A percentile compares a stretch with the other conserved stretches of the same genome.
Evolutionary conservation across 2,888 invertebrate species (phyloP).

Genomic region (Leptopterna dolabrata): DNA sequence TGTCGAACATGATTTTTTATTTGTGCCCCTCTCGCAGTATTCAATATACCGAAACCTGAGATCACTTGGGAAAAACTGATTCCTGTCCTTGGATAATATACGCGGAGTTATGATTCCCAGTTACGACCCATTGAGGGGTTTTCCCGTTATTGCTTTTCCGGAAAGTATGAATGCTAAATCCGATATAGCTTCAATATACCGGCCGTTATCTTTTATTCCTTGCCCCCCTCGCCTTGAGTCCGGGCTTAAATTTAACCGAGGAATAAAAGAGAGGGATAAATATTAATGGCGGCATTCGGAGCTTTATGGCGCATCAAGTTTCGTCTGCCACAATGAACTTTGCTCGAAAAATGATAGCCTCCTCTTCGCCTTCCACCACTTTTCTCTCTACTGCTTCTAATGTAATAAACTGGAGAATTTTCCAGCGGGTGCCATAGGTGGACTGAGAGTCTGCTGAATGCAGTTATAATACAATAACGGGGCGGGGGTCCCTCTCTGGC

Average conservation of each 20-base stretch:
- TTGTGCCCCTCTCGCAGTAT: neutral
- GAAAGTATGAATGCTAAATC: neutral
- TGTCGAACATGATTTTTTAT: too few relatives aligned
- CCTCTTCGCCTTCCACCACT: neutral
- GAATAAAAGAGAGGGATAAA: neutral
- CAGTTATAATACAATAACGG: neutral
- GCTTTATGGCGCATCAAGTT: constrained; percentile 3
- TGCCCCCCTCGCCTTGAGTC: neutral
- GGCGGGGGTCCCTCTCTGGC: neutral
- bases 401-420: neutral
- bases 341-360: neutral
- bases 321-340: neutral
- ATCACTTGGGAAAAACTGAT: neutral
- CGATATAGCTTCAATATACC: constrained; percentile 3
- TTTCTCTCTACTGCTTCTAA: neutral
- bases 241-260: neutral
- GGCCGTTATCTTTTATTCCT: neutral
- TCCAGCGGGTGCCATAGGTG: neutral
- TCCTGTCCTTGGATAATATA: neutral
- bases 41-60: neutral
- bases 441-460: neutral
- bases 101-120: neutral
- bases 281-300: neutral
- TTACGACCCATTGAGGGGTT: neutral
- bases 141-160: neutral